Conservation (phyloP, 2,888 invertebrate genomes). For the Drosophila lutescens region DNA sequence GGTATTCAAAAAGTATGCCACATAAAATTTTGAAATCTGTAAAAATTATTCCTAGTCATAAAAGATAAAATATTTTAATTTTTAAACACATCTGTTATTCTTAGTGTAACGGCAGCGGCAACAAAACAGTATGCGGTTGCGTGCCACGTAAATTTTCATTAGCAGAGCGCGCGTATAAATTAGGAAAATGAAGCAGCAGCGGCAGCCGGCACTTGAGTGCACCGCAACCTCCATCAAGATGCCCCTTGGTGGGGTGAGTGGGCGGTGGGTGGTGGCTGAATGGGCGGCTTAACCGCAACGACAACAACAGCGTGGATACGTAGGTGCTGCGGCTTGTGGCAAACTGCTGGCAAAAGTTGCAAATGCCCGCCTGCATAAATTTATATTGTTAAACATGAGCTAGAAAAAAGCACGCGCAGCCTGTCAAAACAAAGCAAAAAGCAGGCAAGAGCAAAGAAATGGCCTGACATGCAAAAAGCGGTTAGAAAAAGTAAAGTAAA, state of each 20-base stretch:
- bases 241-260: conserved; percentile 25
- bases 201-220: conserved; percentile 68
- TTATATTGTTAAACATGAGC: conserved; percentile 75
- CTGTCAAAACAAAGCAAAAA: conserved; percentile 57
- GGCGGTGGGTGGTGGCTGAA: conserved; percentile 4
- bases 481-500: conserved; percentile 12
- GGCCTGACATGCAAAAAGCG: conserved; percentile 32
- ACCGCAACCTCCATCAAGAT: conserved; percentile 41
- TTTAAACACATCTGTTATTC: neutral
- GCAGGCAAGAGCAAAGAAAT: conserved; percentile 25
- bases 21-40: no score
- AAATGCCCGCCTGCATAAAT: conserved; percentile 60
- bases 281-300: conserved; percentile 53
- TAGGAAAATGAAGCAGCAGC: conserved; percentile 78
- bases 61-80: neutral
- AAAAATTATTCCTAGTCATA: no score
- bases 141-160: conserved; percentile 78
- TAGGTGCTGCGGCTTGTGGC: conserved; percentile 64
- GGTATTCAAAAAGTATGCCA: no score
- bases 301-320: conserved; percentile 49
- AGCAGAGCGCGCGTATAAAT: conserved; percentile 77
- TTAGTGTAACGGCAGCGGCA: conserved; percentile 30
- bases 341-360: conserved; percentile 48
- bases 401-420: conserved; percentile 76
- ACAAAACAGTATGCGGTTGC: conserved; percentile 62